Base-by-base conservation (phyloP, 2,797 vertebrate species). In the Gymnodraco acuticeps region DNA sequence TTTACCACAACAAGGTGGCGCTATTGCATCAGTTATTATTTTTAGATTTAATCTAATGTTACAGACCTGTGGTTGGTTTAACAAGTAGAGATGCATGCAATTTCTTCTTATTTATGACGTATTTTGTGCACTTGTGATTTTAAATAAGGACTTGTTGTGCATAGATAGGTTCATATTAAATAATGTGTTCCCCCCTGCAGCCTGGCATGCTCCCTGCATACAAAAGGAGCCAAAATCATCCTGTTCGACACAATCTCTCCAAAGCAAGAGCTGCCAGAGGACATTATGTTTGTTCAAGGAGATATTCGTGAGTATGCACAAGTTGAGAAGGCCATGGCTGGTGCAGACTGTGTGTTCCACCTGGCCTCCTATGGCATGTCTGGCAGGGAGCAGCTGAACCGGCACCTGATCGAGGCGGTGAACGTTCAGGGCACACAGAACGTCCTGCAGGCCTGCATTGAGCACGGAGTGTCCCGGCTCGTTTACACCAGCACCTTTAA, bases 401-500 rank as follows among this genome's bases (percentile, higher is more conserved):
- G 19, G 13, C 88, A 85, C 23, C 92, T 92, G 46, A 99, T 97
- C 1, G 95, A 98, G 84, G 95, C 94, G 1, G 95, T 99, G 73
- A 99, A 99, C 0, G 84, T 99, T 5, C 81, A 89, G 27, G 98
- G 97, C 31, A 99, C 98, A 0, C 91, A 96, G 62, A 96, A 98
- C 47, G 45, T 98, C 78, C 93, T 99, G 73, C 93, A 68, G 77
- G 95, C 95, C 10, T 99, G 97, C 81, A 54, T 73, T 20, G 92
- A 91, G 66, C 89, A 58, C 0, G 88, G 94, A 0, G 95, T 98
- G 51, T 73, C 94, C 0, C 93, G 95, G 48, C 83, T 99, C 63
- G 94, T 99, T 27, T 99, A 98, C 88, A 99, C 97, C 5, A 99
- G 98, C 86, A 99, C 97, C 0, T 99, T 96, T 76, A 99, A 99